These are phyloP conservation scores for Erebia ligea DNA, from an alignment of 2,888 invertebrate genomes.

Conservation along the genomic window DNA sequence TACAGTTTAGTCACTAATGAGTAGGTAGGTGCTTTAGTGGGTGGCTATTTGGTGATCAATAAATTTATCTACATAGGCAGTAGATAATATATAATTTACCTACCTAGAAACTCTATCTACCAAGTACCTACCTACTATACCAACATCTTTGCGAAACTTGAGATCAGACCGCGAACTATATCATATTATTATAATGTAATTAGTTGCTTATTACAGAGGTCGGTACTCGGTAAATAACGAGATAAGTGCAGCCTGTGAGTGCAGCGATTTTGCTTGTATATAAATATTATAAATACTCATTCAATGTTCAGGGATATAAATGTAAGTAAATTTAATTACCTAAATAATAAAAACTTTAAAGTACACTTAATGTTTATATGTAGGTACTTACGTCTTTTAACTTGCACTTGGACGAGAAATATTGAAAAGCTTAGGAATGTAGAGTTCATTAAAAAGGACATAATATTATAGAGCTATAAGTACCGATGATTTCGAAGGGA, in stretches of 20 bases:
- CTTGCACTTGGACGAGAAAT: constrained; percentile 15
- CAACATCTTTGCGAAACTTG: constrained; percentile 6
- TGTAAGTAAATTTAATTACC: too few species aligned
- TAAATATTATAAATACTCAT: too few species aligned
- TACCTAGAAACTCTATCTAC: neutral
- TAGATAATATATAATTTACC: neutral
- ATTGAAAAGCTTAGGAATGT: neutral
- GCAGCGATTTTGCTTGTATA: neutral
- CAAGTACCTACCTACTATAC: neutral
- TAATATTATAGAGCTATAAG: neutral
- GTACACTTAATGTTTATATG: too few species aligned
- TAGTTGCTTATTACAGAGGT: constrained; percentile 4
- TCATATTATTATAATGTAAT: constrained; percentile 18
- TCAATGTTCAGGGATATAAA: too few species aligned
- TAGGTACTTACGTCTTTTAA: neutral
- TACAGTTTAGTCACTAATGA: too few species aligned
- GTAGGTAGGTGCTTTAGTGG: too few species aligned
- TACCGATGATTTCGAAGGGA: constrained; percentile 32
- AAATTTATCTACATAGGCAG: neutral
- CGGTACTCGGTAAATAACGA: neutral
- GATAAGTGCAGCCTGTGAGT: neutral
- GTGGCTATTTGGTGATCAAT: neutral
- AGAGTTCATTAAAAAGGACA: constrained; percentile 43
- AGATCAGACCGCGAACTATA: constrained; percentile 6
- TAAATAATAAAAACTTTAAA: too few species aligned